Evolutionary conservation across 2,797 vertebrate species (phyloP).

Genomic region (Margarornis squamiger): DNA sequence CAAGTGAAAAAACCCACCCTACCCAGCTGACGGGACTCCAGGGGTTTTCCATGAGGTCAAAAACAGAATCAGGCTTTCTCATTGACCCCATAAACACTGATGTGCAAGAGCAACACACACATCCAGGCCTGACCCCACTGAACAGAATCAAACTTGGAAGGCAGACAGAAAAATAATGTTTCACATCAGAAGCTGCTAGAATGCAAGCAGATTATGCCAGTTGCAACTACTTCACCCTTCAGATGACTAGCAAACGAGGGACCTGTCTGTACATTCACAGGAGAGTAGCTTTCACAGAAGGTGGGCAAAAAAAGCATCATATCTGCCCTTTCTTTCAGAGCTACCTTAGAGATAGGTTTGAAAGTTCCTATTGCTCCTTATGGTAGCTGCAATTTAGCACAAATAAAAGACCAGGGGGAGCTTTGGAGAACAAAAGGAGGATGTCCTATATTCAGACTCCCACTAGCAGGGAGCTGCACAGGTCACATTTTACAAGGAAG

Average conservation of each 20-base stretch:
- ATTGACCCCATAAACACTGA: not conserved
- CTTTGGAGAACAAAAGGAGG: conserved; percentile 58
- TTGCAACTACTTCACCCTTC: not conserved
- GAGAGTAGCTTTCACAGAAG: not conserved
- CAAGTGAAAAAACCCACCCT: conserved; percentile 5
- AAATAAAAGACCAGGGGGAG: not conserved
- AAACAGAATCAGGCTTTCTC: not conserved
- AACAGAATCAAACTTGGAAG: not conserved
- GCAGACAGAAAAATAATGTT: not conserved
- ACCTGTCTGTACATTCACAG: not conserved
- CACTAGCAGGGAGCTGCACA: not conserved
- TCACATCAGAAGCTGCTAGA: not conserved
- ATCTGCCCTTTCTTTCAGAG: not conserved
- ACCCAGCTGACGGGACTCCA: not conserved
- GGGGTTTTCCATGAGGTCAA: not conserved
- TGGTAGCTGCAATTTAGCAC: not conserved
- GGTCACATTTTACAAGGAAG: conserved; percentile 36
- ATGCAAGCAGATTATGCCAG: accelerated
- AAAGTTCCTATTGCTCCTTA: not conserved
- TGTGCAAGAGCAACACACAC: not conserved
- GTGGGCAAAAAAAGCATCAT: not conserved
- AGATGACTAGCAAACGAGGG: not conserved
- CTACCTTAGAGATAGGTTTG: not conserved
- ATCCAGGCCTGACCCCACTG: not conserved
- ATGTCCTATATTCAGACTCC: conserved; percentile 52